phyloP scores from a whole-genome alignment of 2,888 invertebrate genomes.

The Nemotelus pantherinus region DNA sequence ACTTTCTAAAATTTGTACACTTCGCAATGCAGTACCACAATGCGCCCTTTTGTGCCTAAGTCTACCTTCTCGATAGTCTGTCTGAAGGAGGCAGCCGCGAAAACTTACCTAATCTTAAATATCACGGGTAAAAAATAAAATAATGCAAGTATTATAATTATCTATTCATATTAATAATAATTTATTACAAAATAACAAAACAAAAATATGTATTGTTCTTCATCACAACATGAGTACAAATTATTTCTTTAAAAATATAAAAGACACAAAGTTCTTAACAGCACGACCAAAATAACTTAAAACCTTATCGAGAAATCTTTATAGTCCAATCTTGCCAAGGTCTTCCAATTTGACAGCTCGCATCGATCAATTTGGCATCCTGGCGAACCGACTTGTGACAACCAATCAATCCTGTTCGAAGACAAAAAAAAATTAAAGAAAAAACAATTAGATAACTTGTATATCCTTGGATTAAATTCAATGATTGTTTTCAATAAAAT shows the following conservation, averaged over 20 bases:
- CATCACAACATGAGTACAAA: no score
- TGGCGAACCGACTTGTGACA: constrained; percentile 83
- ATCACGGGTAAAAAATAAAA: not conserved
- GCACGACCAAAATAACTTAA: constrained; percentile 62
- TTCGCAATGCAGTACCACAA: no score
- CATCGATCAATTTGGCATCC: constrained; percentile 85
- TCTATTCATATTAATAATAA: constrained; percentile 1
- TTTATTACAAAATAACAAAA: constrained; percentile 23
- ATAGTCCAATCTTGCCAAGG: constrained; percentile 71
- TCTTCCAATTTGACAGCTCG: constrained; percentile 83
- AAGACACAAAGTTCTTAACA: not conserved
- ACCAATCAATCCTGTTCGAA: constrained; percentile 78
- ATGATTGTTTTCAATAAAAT: not conserved
- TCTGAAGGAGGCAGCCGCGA: not conserved
- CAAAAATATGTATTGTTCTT: not conserved
- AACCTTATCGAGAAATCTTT: constrained; percentile 85
- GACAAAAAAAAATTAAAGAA: constrained; percentile 16
- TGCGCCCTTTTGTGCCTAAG: no score
- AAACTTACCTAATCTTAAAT: not conserved
- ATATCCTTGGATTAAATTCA: not conserved
- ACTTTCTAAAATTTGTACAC: no score
- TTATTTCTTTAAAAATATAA: constrained; percentile 12
- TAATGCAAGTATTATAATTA: not conserved
- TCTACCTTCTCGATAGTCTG: not conserved
- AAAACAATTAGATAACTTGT: constrained; percentile 16